Evolutionary conservation across 2,888 invertebrate species (phyloP).

Genomic region (Synanthedon andrenaeformis): DNA sequence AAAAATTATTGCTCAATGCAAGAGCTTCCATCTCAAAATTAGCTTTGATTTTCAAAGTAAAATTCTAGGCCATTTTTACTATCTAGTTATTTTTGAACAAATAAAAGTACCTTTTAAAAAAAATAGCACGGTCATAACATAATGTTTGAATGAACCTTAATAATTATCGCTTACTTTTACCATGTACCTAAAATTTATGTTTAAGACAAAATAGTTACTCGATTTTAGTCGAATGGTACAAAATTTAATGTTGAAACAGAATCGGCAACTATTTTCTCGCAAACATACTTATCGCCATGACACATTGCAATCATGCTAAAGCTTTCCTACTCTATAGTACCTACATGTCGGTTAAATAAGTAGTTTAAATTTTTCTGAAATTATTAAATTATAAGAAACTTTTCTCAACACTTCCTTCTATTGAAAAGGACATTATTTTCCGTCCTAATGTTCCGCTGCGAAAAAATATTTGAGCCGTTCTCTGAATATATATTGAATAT

Average conservation of each 20-base stretch:
- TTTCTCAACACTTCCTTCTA: slow-evolving; percentile 45
- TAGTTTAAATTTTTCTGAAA: slow-evolving; percentile 58
- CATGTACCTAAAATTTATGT: background rate
- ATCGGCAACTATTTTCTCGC: slow-evolving; percentile 7
- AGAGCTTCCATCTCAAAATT: slow-evolving; percentile 35
- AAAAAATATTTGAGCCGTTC: background rate
- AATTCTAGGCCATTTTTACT: too few species aligned
- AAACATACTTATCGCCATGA: slow-evolving; percentile 5
- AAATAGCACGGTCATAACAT: too few species aligned
- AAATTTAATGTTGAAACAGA: slow-evolving; percentile 10
- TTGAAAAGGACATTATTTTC: slow-evolving; percentile 43
- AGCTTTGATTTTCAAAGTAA: background rate
- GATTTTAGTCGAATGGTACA: slow-evolving; percentile 8
- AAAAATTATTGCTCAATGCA: slow-evolving; percentile 41
- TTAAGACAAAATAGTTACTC: slow-evolving; percentile 15
- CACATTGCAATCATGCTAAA: slow-evolving; percentile 53
- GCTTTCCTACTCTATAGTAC: slow-evolving; percentile 56
- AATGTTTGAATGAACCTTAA: too few species aligned
- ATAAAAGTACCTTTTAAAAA: too few species aligned
- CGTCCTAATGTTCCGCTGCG: slow-evolving; percentile 30
- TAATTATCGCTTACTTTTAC: too few species aligned
- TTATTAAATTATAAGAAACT: slow-evolving; percentile 54
- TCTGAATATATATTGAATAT: background rate
- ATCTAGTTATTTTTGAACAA: too few species aligned
- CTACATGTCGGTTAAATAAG: slow-evolving; percentile 26